phyloP scores from a whole-genome alignment of 2,888 invertebrate genomes.

The Acholoe squamosa region DNA sequence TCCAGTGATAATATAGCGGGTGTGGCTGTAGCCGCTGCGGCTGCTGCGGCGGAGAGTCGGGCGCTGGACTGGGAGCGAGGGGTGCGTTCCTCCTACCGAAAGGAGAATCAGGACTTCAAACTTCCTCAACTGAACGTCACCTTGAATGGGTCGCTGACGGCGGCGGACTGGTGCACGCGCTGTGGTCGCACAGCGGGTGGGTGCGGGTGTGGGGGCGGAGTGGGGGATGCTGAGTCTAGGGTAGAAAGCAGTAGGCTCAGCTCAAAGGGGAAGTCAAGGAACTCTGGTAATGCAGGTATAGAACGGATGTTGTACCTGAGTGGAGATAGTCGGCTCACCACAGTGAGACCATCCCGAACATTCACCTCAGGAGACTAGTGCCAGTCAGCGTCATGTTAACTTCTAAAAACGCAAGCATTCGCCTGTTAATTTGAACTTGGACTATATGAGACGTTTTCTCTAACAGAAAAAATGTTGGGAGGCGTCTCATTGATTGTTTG shows the following conservation, averaged over 20 bases:
- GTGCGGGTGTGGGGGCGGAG: background rate
- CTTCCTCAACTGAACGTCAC: slow-evolving; percentile 18
- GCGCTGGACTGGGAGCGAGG: slow-evolving; percentile 48
- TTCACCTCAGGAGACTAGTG: slow-evolving; percentile 34
- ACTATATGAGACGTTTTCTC: too few species aligned
- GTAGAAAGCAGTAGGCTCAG: slow-evolving; percentile 31
- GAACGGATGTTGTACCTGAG: slow-evolving; percentile 48
- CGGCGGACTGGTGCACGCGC: slow-evolving; percentile 6
- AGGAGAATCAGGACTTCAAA: slow-evolving; percentile 50
- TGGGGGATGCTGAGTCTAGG: background rate
- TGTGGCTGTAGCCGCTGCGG: background rate
- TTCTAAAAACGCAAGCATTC: too few species aligned
- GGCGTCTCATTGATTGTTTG: too few species aligned
- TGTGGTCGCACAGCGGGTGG: background rate
- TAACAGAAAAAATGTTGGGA: too few species aligned
- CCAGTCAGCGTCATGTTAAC: background rate
- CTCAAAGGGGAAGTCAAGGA: background rate
- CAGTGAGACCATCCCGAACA: background rate
- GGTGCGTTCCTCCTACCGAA: slow-evolving; percentile 35
- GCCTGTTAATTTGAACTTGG: too few species aligned
- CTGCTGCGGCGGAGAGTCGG: background rate
- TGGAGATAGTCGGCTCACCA: background rate
- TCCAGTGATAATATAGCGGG: slow-evolving; percentile 44
- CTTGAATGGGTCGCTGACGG: background rate
- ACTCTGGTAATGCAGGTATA: background rate